phyloP scores from a whole-genome alignment of 2,797 vertebrate genomes.

The Eremophila alpestris region DNA sequence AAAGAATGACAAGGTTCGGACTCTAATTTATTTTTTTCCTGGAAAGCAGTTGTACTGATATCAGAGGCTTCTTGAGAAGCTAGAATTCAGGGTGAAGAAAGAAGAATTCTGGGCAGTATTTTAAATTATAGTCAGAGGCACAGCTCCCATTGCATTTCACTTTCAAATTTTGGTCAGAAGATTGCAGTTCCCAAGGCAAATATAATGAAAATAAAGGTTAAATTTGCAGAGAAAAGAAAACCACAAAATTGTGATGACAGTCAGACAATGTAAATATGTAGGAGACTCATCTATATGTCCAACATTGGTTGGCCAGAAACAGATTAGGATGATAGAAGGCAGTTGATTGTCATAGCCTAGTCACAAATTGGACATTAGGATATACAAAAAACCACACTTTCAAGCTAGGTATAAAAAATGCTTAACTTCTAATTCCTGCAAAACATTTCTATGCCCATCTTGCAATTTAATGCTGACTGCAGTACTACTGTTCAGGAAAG shows the following conservation, averaged over 20 bases:
- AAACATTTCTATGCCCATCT: not conserved
- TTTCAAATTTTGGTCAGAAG: not conserved
- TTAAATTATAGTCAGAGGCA: not conserved
- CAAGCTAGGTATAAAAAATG: not conserved
- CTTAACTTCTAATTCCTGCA: not conserved
- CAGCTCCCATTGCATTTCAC: not conserved
- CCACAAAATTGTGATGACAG: not conserved
- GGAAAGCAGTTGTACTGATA: not conserved
- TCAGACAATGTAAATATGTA: not conserved
- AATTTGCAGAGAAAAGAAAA: not conserved
- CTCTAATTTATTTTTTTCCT: not conserved
- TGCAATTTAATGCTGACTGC: not conserved
- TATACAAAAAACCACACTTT: not conserved
- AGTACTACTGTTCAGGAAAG: not conserved
- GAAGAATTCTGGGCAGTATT: not conserved
- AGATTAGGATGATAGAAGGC: not conserved
- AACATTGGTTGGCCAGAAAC: not conserved
- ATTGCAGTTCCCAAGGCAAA: not conserved
- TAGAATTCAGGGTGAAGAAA: not conserved
- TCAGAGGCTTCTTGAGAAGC: not conserved
- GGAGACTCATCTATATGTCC: not conserved
- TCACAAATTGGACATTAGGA: not conserved
- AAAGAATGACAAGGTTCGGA: not conserved
- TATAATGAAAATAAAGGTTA: not conserved
- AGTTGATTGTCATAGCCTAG: not conserved